Evolutionary conservation across 2,888 invertebrate genomes (phyloP), one percentile per base, ranked within the genome.

Genomic region (Chalcosyrphus nemorum): DNA sequence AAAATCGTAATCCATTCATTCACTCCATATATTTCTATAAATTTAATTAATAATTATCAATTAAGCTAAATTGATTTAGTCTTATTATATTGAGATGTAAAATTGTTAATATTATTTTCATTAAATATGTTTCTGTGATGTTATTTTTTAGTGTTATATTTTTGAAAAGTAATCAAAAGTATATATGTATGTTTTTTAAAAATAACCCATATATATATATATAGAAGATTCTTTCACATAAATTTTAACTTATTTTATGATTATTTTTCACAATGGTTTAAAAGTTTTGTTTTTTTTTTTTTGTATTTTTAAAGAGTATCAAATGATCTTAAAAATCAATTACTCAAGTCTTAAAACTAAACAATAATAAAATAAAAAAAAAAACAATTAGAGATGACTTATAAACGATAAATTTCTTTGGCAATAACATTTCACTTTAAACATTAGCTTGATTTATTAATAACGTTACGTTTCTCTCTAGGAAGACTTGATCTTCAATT

Each of bases 1-100:
- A 89, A 89, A 89, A 89, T 90, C 86, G 89, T 89, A 89, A 88
- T 89, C 87, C 80, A 80, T 84, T 74, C 84, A 84, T 84, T 84
- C 84, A 84, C 80, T 84, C 78, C 84, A 84, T 84, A 84, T 75
- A 84, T 80, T 74, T 84, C 80, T 80, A 84, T 75, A 84, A 84
- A 84, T 84, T 74, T 80, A 84, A 80, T 84, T 84, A 80, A 84
- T 84, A 84, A 84, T 84, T 70, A 84, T 80, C 80, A 84, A 84
- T 84, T 80, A 84, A 84, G 78, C 84, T 84, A 84, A 84, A 84
- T 78, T 75, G 84, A 75, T 84, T 84, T 84, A 84, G 84, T 84
- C 84, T 84, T 84, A 84, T 84, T 80, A 80, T 84, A 84, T 84
- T 84, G 84, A 84, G 84, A 84, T 84, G 84, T 84, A 84, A 84